Conservation (phyloP, 2,888 invertebrate genomes). For the Drosophila nr. perissopoda region DNA sequence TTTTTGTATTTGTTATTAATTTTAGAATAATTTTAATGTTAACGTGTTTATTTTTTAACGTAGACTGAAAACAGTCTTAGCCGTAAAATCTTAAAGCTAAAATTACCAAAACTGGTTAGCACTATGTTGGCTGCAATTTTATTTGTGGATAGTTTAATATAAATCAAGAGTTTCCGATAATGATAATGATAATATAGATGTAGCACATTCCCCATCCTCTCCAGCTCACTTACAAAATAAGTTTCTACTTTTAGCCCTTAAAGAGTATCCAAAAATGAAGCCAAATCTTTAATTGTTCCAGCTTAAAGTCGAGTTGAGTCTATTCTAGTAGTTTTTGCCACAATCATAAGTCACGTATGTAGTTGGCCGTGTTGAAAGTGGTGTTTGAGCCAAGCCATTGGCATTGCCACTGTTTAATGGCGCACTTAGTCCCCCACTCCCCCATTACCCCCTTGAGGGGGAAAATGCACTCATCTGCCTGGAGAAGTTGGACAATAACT, state of each 20-base stretch:
- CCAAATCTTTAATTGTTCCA: background rate
- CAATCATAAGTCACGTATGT: slow-evolving; percentile 27
- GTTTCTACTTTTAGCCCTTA: background rate
- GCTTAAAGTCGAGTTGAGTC: slow-evolving; percentile 3
- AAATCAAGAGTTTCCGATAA: too few species aligned
- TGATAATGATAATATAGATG: too few species aligned
- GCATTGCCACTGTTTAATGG: slow-evolving; percentile 43
- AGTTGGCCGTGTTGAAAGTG: slow-evolving; percentile 8
- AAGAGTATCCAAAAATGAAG: background rate
- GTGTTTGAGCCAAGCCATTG: slow-evolving; percentile 18
- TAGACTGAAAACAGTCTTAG: too few species aligned
- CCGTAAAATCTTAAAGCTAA: too few species aligned
- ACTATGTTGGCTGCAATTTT: too few species aligned
- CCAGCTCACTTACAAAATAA: background rate
- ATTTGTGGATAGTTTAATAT: too few species aligned
- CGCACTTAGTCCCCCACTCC: slow-evolving; percentile 14
- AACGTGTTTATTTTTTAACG: too few species aligned
- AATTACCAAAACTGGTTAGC: too few species aligned
- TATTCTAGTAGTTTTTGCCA: background rate
- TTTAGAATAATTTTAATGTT: too few species aligned
- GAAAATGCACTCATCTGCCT: slow-evolving; percentile 15
- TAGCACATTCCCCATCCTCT: background rate
- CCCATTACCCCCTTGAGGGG: background rate
- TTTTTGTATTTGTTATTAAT: too few species aligned
- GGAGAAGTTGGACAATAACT: slow-evolving; percentile 67